Evolutionary conservation across 2,888 invertebrate species (phyloP).

Genomic region (Azorinus chamasolen): DNA sequence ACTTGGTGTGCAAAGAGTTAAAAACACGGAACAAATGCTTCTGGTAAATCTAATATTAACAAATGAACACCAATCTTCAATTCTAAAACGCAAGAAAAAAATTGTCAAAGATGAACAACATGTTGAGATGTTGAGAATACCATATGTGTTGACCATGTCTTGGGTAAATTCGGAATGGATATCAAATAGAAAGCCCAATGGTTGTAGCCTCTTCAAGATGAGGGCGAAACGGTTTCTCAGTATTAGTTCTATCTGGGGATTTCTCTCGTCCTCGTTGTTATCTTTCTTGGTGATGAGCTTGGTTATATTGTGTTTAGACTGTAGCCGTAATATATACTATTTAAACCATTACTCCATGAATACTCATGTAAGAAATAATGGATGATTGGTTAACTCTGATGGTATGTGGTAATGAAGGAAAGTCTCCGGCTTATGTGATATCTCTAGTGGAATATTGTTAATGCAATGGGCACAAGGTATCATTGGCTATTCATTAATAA

Average conservation of each 20-base stretch:
- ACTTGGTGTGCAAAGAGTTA: too few relatives aligned
- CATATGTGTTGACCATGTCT: conserved; percentile 79
- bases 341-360: too few relatives aligned
- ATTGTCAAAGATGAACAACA: conserved; percentile 77
- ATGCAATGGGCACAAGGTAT: too few relatives aligned
- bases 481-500: too few relatives aligned
- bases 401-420: too few relatives aligned
- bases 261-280: conserved; percentile 33
- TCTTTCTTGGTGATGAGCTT: conserved; percentile 75
- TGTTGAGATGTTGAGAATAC: conserved; percentile 71
- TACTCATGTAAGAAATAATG: too few relatives aligned
- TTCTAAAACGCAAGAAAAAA: conserved; percentile 75
- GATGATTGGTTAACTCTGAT: too few relatives aligned
- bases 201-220: conserved; percentile 64
- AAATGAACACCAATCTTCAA: conserved; percentile 70
- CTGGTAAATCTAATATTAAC: conserved; percentile 56
- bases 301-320: conserved; percentile 75
- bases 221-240: conserved; percentile 68
- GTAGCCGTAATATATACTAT: conserved; percentile 83
- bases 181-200: conserved; percentile 72
- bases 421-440: too few relatives aligned
- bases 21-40: too few relatives aligned
- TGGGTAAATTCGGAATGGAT: conserved; percentile 72
- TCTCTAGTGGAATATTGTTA: too few relatives aligned
- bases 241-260: conserved; percentile 45